Evolutionary conservation across 2,888 invertebrate genomes (phyloP).

Genomic region (Coelopa pilipes): DNA sequence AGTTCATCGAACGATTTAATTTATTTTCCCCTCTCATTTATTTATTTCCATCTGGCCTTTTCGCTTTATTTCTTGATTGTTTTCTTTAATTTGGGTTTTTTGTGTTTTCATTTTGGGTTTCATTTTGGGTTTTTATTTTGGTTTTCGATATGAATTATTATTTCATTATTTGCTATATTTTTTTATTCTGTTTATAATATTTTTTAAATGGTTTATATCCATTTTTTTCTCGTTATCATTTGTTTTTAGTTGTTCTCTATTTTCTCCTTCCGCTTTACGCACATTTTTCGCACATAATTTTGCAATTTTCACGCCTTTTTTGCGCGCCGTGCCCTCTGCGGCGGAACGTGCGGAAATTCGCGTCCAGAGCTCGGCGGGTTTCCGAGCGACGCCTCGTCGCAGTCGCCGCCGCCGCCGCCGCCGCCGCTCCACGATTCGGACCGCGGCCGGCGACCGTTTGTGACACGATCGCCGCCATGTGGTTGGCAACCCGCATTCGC

Average conservation of each 20-base stretch:
- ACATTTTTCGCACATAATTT: not conserved
- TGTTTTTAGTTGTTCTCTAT: not conserved
- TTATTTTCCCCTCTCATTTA: no score
- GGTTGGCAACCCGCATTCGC: not conserved
- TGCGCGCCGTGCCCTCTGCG: not conserved
- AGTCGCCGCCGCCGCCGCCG: not conserved
- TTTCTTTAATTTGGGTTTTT: not conserved
- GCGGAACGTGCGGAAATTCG: conserved; percentile 5
- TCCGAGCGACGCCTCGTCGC: not conserved
- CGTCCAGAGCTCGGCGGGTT: not conserved
- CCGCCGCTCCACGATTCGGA: conserved; percentile 2
- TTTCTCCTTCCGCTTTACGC: no score
- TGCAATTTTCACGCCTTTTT: not conserved
- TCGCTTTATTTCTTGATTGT: not conserved
- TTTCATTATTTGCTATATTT: conserved; percentile 1
- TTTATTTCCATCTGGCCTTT: no score
- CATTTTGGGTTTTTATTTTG: not conserved
- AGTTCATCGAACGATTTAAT: no score
- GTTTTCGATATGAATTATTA: not conserved
- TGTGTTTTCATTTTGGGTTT: not conserved
- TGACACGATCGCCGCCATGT: conserved; percentile 1
- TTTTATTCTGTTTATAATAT: not conserved
- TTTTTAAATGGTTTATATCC: no score
- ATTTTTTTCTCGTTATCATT: no score
- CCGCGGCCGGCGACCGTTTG: conserved; percentile 1